Conservation (phyloP, 2,888 invertebrate genomes). For the Entomobrya proxima region DNA sequence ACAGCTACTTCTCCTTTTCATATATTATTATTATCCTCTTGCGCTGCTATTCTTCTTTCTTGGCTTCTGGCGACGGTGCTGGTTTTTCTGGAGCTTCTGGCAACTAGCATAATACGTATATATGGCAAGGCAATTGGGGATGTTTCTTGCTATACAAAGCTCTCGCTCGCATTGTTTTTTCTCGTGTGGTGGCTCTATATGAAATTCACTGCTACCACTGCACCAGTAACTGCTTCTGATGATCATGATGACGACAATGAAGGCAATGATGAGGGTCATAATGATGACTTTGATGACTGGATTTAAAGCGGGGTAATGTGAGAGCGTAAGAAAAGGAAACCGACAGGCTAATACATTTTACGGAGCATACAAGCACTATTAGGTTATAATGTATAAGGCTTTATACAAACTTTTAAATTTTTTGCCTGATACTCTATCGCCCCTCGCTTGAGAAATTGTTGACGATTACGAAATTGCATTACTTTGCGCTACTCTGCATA, state of each 20-base stretch:
- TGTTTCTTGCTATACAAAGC: neutral
- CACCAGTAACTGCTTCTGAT: slow-evolving; percentile 16
- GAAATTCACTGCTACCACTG: neutral
- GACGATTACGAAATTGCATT: slow-evolving; percentile 37
- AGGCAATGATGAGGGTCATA: slow-evolving; percentile 62
- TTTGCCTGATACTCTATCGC: neutral
- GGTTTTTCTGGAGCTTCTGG: slow-evolving; percentile 1
- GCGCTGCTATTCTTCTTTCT: neutral
- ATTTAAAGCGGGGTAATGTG: slow-evolving; percentile 61
- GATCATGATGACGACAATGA: slow-evolving; percentile 55
- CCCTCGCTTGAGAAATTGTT: neutral
- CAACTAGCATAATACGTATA: slow-evolving; percentile 4
- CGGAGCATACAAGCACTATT: neutral
- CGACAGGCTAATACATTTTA: neutral
- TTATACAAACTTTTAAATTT: neutral
- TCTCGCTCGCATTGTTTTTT: neutral
- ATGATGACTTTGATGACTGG: slow-evolving; percentile 63
- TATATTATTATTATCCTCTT: neutral
- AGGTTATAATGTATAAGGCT: neutral
- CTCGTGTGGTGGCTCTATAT: neutral
- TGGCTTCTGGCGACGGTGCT: slow-evolving; percentile 2
- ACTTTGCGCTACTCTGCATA: slow-evolving; percentile 13
- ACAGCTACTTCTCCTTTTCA: slow-evolving; percentile 6
- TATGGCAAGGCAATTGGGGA: neutral
- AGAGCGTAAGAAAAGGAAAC: slow-evolving; percentile 16